A percentile compares a stretch with the other conserved stretches of the same genome.
Evolutionary conservation across 30 jellyfish, hydroid and myxozoan species (phyloP).

Genomic region (Sanderia malayensis): DNA sequence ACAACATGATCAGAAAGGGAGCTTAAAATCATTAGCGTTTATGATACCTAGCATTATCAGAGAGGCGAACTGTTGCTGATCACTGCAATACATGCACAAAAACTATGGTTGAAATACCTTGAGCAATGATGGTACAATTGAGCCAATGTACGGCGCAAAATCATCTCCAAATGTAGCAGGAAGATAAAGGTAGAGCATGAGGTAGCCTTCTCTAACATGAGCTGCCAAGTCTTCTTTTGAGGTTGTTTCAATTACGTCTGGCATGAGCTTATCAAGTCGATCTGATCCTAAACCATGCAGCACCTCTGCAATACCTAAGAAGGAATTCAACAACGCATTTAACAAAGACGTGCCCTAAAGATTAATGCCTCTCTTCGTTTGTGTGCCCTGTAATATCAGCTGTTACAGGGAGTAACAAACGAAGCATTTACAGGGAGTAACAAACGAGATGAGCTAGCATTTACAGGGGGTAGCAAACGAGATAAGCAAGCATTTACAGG

Average conservation of each 20-base stretch:
- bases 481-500: neutral
- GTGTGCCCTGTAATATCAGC: too few relatives aligned
- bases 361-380: too few relatives aligned
- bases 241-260: constrained; percentile 94
- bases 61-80: too few relatives aligned
- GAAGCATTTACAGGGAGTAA: too few relatives aligned
- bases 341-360: too few relatives aligned
- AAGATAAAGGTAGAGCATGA: constrained; percentile 85
- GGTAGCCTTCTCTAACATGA: constrained; percentile 91
- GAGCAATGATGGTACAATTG: constrained; percentile 84
- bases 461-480: neutral
- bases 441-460: neutral
- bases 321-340: neutral
- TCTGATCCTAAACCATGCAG: constrained; percentile 88
- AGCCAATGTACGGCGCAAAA: constrained; percentile 69
- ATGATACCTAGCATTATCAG: too few relatives aligned
- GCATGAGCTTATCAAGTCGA: constrained; percentile 91
- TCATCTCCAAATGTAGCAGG: constrained; percentile 96
- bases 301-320: constrained; percentile 88
- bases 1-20: too few relatives aligned
- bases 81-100: too few relatives aligned
- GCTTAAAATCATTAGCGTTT: too few relatives aligned
- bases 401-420: too few relatives aligned
- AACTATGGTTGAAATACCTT: constrained; percentile 78
- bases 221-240: constrained; percentile 91